phyloP scores from a whole-genome alignment of 2,113 vertebrate genomes.

The Eulacestoma nigropectus region DNA sequence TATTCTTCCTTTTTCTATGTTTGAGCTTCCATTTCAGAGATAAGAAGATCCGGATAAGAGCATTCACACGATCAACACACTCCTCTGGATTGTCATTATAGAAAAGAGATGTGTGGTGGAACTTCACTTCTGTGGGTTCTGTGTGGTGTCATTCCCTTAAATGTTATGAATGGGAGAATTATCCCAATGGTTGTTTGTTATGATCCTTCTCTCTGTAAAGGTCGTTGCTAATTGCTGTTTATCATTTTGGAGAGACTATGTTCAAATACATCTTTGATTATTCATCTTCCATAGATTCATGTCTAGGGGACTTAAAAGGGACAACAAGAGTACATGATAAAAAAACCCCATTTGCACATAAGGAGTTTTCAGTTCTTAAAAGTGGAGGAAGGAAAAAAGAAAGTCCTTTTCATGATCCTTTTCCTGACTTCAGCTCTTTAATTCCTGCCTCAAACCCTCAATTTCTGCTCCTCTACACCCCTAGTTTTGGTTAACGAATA shows the following conservation, averaged over 20 bases:
- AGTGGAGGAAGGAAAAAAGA: neutral
- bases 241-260: neutral
- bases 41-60: neutral
- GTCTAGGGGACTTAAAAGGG: neutral
- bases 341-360: neutral
- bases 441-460: neutral
- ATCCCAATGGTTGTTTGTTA: neutral
- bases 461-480: neutral
- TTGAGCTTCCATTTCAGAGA: neutral
- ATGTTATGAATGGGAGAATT: neutral
- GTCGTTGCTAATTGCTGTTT: neutral
- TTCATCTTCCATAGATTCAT: neutral
- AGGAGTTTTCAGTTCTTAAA: neutral
- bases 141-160: neutral
- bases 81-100: neutral
- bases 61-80: neutral
- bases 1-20: neutral
- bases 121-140: neutral
- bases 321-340: neutral
- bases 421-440: neutral
- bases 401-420: neutral
- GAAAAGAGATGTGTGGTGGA: neutral
- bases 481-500: neutral
- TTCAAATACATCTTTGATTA: neutral
- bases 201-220: neutral